Conservation (phyloP, 2,888 invertebrate species). For the Melangyna quadrimaculata region DNA sequence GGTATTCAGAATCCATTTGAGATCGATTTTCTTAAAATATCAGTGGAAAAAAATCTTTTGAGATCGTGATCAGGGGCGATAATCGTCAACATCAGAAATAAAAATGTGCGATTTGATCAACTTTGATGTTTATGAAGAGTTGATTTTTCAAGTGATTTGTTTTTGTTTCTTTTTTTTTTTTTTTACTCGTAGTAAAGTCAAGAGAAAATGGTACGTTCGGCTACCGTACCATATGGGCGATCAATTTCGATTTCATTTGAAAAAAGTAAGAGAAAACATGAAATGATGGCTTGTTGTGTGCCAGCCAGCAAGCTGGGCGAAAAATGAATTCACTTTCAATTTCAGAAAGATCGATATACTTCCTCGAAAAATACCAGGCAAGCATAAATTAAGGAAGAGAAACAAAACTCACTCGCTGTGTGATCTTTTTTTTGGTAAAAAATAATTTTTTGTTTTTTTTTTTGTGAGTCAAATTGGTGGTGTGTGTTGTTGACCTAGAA, state of each 20-base stretch:
- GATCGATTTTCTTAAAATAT: slow-evolving; percentile 56
- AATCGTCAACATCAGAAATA: background rate
- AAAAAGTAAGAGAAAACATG: slow-evolving; percentile 12
- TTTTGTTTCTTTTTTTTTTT: background rate
- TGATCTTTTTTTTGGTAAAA: background rate
- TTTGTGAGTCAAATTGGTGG: background rate
- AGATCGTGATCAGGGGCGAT: background rate
- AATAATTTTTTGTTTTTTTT: slow-evolving; percentile 10
- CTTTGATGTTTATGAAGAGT: background rate
- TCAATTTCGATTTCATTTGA: slow-evolving; percentile 60
- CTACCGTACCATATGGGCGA: background rate
- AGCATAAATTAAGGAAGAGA: slow-evolving; percentile 9
- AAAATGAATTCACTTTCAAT: slow-evolving; percentile 50
- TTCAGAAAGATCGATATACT: slow-evolving; percentile 68
- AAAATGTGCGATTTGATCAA: background rate
- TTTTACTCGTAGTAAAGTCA: background rate
- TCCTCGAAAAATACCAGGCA: slow-evolving; percentile 57
- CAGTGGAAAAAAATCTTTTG: background rate
- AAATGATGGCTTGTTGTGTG: too few species aligned
- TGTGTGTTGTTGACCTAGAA: background rate
- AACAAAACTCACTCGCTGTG: background rate
- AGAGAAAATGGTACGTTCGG: background rate
- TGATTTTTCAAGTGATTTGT: too few species aligned
- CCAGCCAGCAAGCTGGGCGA: background rate
- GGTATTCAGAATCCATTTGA: slow-evolving; percentile 37